A percentile compares a stretch with the other conserved stretches of the same genome.
These are phyloP conservation scores for Dermatemys mawii DNA, from an alignment of 2,113 vertebrate species.

Conservation along the genomic window DNA sequence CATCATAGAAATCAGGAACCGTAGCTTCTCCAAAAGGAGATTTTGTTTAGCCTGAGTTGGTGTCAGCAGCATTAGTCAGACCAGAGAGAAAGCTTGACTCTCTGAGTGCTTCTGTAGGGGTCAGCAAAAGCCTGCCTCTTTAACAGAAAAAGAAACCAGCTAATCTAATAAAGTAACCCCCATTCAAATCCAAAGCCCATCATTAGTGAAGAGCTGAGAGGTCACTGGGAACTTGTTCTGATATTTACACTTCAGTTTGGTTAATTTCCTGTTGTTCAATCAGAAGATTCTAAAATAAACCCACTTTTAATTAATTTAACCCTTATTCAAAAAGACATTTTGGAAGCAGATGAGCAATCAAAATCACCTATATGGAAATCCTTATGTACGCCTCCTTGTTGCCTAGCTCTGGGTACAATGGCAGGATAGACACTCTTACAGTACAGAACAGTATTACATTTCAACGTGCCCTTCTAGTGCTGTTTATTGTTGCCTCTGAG, in stretches of 20 bases:
- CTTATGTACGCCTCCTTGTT: not conserved
- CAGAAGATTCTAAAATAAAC: constrained; percentile 25
- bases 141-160: constrained; percentile 19
- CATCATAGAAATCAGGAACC: constrained; percentile 13
- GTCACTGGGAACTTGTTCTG: not conserved
- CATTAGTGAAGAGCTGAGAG: not conserved
- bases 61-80: not conserved
- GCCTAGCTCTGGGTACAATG: not conserved
- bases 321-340: not conserved
- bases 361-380: not conserved
- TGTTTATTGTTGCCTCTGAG: not conserved
- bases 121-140: constrained; percentile 15
- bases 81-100: not conserved
- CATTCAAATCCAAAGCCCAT: constrained; percentile 29
- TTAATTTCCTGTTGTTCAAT: constrained; percentile 20
- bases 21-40: not conserved
- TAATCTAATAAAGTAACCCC: not conserved
- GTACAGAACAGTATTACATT: not conserved
- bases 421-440: not conserved
- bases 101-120: not conserved
- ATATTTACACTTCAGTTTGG: constrained; percentile 15
- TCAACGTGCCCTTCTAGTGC: not conserved
- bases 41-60: constrained; percentile 1
- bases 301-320: not conserved
- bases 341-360: not conserved